Percentiles rank a stretch among this genome's conserved stretches.
Conservation (phyloP, 2,797 vertebrate genomes). For the Pipistrellus pipistrellus region DNA sequence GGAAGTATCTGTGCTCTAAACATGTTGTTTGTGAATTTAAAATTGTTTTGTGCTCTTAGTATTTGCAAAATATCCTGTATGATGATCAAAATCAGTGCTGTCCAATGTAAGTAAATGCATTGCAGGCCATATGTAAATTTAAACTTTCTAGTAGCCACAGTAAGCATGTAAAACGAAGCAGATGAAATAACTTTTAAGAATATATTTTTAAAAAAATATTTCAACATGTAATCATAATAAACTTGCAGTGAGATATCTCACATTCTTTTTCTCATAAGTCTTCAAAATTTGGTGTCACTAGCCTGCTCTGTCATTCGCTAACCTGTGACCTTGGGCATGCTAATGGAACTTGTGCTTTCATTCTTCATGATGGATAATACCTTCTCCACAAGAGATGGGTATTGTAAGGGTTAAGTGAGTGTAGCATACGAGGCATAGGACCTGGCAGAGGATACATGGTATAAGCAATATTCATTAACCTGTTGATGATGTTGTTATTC, state of each 20-base stretch:
- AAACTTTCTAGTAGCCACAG: conserved; percentile 15
- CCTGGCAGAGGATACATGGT: not conserved
- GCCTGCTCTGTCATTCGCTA: not conserved
- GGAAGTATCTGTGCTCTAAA: conserved; percentile 37
- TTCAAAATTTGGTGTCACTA: not conserved
- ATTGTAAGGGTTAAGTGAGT: not conserved
- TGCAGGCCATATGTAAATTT: not conserved
- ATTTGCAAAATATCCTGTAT: not conserved
- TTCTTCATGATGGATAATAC: not conserved
- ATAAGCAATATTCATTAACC: not conserved
- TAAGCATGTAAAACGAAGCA: conserved; percentile 1
- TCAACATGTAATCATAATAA: not conserved
- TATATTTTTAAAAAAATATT: not conserved
- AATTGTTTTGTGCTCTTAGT: not conserved
- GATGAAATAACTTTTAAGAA: conserved; percentile 27
- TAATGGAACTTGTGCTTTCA: not conserved
- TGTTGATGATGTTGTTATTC: not conserved
- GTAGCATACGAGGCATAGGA: not conserved
- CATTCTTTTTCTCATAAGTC: not conserved
- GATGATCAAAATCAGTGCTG: conserved; percentile 3
- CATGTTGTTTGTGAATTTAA: conserved; percentile 33
- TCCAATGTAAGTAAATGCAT: not conserved
- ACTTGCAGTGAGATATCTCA: not conserved
- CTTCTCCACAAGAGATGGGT: not conserved
- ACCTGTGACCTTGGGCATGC: not conserved